Percentiles rank a stretch among this genome's conserved stretches.
phyloP scores from a whole-genome alignment of 2,888 invertebrate species.

The Scaptomyza flava region DNA sequence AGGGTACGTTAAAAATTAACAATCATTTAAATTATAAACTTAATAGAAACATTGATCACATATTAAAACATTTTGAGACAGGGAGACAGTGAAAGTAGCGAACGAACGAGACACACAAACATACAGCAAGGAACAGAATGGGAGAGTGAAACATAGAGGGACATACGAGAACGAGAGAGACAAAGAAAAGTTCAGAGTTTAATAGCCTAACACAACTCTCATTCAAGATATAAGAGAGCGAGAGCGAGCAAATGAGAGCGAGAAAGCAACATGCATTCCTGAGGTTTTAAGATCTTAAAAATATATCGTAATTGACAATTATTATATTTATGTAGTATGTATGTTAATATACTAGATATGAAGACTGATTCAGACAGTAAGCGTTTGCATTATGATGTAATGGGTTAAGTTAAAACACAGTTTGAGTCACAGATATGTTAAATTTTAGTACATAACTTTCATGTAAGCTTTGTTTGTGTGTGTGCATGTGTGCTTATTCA shows the following conservation, averaged over 20 bases:
- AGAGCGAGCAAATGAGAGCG: not conserved
- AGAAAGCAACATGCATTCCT: no score
- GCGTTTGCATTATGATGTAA: not conserved
- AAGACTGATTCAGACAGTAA: no score
- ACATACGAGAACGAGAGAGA: not conserved
- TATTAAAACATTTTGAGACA: not conserved
- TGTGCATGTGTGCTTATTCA: not conserved
- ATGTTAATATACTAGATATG: no score
- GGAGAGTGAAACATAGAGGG: not conserved
- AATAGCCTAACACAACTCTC: no score
- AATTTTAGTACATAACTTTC: not conserved
- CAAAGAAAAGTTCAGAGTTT: not conserved
- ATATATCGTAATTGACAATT: no score
- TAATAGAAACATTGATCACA: conserved; percentile 15
- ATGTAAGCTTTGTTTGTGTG: not conserved
- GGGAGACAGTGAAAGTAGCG: not conserved
- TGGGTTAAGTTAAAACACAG: not conserved
- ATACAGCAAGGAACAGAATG: not conserved
- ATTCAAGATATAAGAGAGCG: no score
- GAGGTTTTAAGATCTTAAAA: no score
- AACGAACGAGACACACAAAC: not conserved
- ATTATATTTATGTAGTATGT: no score
- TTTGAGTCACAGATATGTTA: conserved; percentile 1
- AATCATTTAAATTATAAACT: conserved; percentile 23
- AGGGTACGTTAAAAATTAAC: conserved; percentile 31